Conservation (phyloP, 2,113 vertebrate genomes). For the Pluvianellus socialis region DNA sequence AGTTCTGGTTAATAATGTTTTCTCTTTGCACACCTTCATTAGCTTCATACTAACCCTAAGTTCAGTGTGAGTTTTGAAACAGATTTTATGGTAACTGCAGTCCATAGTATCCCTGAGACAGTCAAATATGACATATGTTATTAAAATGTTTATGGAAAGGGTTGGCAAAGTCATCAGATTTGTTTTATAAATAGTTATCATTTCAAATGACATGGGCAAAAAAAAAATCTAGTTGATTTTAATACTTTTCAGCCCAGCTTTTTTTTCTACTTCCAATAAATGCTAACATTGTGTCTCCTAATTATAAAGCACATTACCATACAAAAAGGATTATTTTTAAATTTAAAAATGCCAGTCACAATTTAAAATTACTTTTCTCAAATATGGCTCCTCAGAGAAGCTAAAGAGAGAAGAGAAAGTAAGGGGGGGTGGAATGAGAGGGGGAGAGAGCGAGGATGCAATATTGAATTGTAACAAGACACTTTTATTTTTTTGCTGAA, state of each 20-base stretch:
- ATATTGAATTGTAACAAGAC: slow-evolving; percentile 68
- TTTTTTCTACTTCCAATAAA: slow-evolving; percentile 48
- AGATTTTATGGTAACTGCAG: not conserved
- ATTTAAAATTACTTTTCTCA: slow-evolving; percentile 74
- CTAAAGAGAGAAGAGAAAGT: slow-evolving; percentile 20
- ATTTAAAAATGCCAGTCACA: slow-evolving; percentile 70
- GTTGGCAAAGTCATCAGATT: slow-evolving; percentile 63
- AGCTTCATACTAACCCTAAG: not conserved
- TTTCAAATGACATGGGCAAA: slow-evolving; percentile 54
- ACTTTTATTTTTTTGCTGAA: slow-evolving; percentile 93
- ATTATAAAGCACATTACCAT: slow-evolving; percentile 66
- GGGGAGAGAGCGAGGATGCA: slow-evolving; percentile 48
- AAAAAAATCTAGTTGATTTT: slow-evolving; percentile 66
- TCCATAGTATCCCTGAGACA: slow-evolving; percentile 4
- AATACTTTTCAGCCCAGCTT: slow-evolving; percentile 54
- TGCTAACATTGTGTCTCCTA: slow-evolving; percentile 67
- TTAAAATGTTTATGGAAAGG: slow-evolving; percentile 60
- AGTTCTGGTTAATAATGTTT: not conserved
- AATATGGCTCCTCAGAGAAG: slow-evolving; percentile 66
- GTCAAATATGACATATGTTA: slow-evolving; percentile 29
- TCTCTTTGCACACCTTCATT: not conserved
- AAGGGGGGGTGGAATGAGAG: slow-evolving; percentile 45
- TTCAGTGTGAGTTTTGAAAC: not conserved
- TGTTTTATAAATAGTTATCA: slow-evolving; percentile 68
- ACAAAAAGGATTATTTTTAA: slow-evolving; percentile 70